Percentiles rank a stretch among this genome's conserved stretches.
Evolutionary conservation across 2,888 invertebrate species (phyloP).

Genomic region (Xanthia icteritia): DNA sequence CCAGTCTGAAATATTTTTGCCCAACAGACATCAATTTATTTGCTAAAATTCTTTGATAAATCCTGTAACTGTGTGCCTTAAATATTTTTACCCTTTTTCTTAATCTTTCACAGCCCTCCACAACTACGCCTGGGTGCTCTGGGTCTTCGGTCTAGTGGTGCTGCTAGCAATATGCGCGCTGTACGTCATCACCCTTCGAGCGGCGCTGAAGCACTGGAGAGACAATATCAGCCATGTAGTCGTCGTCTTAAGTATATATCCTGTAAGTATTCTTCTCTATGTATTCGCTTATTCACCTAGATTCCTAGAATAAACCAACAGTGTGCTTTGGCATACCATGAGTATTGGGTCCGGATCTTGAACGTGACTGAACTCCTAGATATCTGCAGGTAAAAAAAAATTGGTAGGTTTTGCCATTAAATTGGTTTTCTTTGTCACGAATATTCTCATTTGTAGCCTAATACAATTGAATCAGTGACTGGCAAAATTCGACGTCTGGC

Average conservation of each 20-base stretch:
- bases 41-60: background rate
- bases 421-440: slow-evolving; percentile 44
- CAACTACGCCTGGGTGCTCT: slow-evolving; percentile 89
- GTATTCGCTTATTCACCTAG: background rate
- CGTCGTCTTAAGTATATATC: slow-evolving; percentile 91
- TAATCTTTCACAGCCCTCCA: slow-evolving; percentile 87
- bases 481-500: background rate
- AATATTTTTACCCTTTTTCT: slow-evolving; percentile 13
- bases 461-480: slow-evolving; percentile 19
- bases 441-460: slow-evolving; percentile 14
- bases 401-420: slow-evolving; percentile 10
- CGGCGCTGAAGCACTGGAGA: slow-evolving; percentile 89
- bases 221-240: slow-evolving; percentile 88
- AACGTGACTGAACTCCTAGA: background rate
- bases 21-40: background rate
- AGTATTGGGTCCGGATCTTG: background rate
- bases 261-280: slow-evolving; percentile 85
- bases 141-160: slow-evolving; percentile 87
- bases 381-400: slow-evolving; percentile 17
- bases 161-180: slow-evolving; percentile 87
- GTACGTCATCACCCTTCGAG: slow-evolving; percentile 89
- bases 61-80: background rate
- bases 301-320: background rate
- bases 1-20: background rate
- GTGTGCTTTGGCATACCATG: background rate